Percentiles rank a stretch among this genome's conserved stretches.
Evolutionary conservation across 1,140 invertebrate species (phyloP).

Genomic region (Listronotus bonariensis): DNA sequence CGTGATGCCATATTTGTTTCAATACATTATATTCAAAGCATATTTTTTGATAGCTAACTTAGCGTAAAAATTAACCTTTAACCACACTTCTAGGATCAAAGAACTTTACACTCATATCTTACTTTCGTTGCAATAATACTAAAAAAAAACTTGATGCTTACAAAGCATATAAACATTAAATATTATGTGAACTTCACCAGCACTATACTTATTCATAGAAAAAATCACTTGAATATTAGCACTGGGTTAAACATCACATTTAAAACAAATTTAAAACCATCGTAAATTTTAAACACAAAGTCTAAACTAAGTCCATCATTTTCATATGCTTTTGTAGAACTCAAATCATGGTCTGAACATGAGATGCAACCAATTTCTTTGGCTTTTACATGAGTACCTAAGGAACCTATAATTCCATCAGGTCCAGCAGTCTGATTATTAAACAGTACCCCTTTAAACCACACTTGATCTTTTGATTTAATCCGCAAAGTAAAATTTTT

Average conservation of each 20-base stretch:
- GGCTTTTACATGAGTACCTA: constrained; percentile 62
- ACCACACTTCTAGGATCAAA: too few relatives aligned
- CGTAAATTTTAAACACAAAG: constrained; percentile 60
- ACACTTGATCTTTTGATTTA: constrained; percentile 70
- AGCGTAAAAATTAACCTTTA: too few relatives aligned
- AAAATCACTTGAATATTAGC: constrained; percentile 69
- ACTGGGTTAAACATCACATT: constrained; percentile 78
- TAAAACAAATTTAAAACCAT: constrained; percentile 71
- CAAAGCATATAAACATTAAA: too few relatives aligned
- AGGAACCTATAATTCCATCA: constrained; percentile 62
- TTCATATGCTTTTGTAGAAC: constrained; percentile 59
- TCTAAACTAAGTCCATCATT: constrained; percentile 56
- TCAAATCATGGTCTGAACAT: constrained; percentile 64
- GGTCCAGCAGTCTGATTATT: constrained; percentile 38
- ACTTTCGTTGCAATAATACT: too few relatives aligned
- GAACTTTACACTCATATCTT: too few relatives aligned
- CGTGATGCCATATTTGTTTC: too few relatives aligned
- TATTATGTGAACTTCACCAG: too few relatives aligned
- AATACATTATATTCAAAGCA: too few relatives aligned
- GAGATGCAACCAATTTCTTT: constrained; percentile 69
- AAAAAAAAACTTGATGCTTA: too few relatives aligned
- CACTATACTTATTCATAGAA: too few relatives aligned
- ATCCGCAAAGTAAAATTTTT: constrained; percentile 72
- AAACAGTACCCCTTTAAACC: constrained; percentile 68
- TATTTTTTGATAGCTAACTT: too few relatives aligned